Conservation (phyloP, 1,140 invertebrate genomes). For the Drosophila azteca region DNA sequence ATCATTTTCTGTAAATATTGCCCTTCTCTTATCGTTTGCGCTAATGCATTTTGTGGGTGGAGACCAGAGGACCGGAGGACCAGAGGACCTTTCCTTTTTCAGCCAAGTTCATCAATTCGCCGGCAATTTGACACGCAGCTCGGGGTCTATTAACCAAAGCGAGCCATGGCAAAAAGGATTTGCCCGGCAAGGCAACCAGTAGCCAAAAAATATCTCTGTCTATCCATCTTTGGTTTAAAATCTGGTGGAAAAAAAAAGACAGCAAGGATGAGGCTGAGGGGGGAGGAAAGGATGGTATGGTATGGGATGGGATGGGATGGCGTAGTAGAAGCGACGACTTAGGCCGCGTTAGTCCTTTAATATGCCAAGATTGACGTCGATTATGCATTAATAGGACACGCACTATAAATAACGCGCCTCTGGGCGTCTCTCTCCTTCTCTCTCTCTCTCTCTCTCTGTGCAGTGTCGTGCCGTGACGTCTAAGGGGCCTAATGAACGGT, state of each 20-base stretch:
- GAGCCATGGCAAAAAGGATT: conserved; percentile 45
- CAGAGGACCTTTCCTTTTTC: conserved; percentile 28
- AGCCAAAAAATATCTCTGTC: conserved; percentile 50
- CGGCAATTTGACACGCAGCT: conserved; percentile 49
- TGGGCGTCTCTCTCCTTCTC: conserved; percentile 22
- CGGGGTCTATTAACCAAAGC: conserved; percentile 42
- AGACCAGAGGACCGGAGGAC: not conserved
- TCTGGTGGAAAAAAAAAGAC: conserved; percentile 38
- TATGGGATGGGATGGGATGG: conserved; percentile 12
- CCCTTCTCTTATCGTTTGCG: conserved; percentile 13
- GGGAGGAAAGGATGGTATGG: not conserved
- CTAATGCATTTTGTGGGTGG: conserved; percentile 33
- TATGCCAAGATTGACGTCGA: conserved; percentile 79
- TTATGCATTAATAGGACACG: conserved; percentile 75
- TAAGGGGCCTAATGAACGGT: conserved; percentile 74
- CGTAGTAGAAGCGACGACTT: conserved; percentile 43
- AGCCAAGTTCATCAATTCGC: conserved; percentile 46
- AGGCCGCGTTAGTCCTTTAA: conserved; percentile 72
- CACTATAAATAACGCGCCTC: conserved; percentile 79
- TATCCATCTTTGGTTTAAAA: conserved; percentile 62
- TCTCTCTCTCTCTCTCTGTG: conserved; percentile 1
- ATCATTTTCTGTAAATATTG: conserved; percentile 32
- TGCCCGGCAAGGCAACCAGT: conserved; percentile 39
- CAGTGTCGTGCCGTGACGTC: conserved; percentile 68
- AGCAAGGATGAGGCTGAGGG: not conserved